These are phyloP conservation scores for Willisornis vidua DNA, from an alignment of 2,113 vertebrate species.

Conservation along the genomic window DNA sequence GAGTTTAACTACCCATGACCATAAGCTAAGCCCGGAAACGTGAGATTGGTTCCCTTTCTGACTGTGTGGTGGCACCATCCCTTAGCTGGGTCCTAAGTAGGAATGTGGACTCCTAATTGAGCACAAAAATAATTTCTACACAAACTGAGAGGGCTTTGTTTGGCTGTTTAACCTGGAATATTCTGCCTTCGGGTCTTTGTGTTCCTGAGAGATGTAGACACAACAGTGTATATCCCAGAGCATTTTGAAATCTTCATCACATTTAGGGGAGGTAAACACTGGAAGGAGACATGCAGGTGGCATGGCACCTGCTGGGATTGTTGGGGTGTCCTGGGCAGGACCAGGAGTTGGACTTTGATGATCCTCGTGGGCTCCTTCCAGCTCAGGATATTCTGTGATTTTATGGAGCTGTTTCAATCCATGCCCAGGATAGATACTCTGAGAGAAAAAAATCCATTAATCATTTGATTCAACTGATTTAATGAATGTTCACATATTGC, in stretches of 20 bases:
- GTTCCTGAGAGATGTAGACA: neutral
- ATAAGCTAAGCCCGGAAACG: neutral
- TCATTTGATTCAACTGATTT: neutral
- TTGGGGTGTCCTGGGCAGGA: neutral
- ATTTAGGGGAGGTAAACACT: neutral
- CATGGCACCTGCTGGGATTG: neutral
- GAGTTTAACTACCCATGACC: neutral
- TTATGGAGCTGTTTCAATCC: neutral
- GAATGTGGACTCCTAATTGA: neutral
- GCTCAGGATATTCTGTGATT: neutral
- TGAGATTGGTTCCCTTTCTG: neutral
- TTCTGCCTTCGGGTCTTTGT: neutral
- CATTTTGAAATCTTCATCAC: neutral
- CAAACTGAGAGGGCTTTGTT: fast-evolving
- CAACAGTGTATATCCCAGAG: neutral
- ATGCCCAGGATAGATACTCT: neutral
- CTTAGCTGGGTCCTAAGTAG: neutral
- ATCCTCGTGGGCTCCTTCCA: neutral
- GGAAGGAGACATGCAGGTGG: too few relatives aligned
- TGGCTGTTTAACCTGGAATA: neutral
- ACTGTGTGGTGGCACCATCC: neutral
- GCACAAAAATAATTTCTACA: neutral
- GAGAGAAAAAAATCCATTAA: neutral
- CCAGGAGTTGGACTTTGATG: neutral
- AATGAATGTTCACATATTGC: neutral